Conservation (phyloP, 2,113 vertebrate genomes). For the Pica pica region DNA sequence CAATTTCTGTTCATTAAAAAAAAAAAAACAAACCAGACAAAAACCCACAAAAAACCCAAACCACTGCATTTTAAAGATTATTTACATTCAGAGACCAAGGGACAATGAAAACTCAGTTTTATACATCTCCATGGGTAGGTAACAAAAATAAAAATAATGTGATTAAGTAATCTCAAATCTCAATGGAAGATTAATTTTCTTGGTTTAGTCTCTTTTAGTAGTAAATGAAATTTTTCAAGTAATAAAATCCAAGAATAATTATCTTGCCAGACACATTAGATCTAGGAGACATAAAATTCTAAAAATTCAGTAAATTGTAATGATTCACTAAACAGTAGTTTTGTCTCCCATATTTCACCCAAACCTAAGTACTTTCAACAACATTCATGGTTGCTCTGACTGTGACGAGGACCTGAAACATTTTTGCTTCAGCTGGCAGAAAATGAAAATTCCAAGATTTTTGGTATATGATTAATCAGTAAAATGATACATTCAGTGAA, state of each 20-base stretch:
- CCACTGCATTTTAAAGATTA: background rate
- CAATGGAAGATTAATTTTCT: background rate
- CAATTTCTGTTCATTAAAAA: background rate
- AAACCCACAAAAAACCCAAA: background rate
- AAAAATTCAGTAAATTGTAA: background rate
- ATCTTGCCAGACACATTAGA: background rate
- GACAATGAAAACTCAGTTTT: background rate
- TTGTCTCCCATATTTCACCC: background rate
- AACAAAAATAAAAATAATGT: background rate
- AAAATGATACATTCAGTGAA: background rate
- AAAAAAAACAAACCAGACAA: background rate
- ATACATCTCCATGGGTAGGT: background rate
- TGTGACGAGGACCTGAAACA: background rate
- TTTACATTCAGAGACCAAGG: background rate
- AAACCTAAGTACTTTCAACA: background rate
- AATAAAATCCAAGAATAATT: background rate
- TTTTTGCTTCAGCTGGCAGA: background rate
- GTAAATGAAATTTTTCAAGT: background rate
- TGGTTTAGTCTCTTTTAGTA: background rate
- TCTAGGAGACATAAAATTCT: background rate
- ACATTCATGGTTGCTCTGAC: background rate
- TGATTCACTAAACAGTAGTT: background rate
- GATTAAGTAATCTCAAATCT: background rate
- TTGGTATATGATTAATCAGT: background rate
- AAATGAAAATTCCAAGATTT: background rate